These are phyloP conservation scores for Anaspis maculata DNA, from an alignment of 2,888 invertebrate genomes.

Conservation along the genomic window DNA sequence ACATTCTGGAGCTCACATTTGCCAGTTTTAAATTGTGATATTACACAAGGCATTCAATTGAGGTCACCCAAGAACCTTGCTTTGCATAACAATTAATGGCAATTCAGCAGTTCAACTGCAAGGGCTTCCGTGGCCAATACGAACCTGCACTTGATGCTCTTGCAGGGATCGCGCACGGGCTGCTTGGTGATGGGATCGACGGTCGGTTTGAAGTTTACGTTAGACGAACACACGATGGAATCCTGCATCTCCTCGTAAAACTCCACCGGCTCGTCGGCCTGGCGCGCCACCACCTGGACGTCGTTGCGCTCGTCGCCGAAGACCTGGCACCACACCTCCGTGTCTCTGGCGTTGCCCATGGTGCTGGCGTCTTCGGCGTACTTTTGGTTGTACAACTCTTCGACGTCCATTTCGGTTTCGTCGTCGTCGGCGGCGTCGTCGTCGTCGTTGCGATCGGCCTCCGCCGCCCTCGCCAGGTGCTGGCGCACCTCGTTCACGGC, in stretches of 20 bases:
- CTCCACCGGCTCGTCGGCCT: constrained; percentile 8
- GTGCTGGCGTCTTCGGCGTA: no score
- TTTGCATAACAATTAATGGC: no score
- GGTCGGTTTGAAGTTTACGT: constrained; percentile 27
- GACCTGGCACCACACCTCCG: constrained; percentile 17
- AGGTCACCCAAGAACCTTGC: no score
- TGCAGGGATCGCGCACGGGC: constrained; percentile 25
- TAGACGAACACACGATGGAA: constrained; percentile 24
- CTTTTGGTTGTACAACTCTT: constrained; percentile 4
- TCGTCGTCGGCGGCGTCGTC: no score
- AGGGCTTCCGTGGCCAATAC: no score
- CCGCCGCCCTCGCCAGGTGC: constrained; percentile 13
- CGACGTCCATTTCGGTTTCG: no score
- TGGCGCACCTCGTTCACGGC: no score
- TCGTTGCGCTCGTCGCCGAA: constrained; percentile 20
- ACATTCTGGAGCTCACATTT: no score
- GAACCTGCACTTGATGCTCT: constrained; percentile 27
- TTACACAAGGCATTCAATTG: no score
- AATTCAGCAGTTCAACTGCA: no score
- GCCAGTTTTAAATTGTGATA: no score
- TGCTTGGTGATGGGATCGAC: constrained; percentile 31
- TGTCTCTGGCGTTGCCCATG: constrained; percentile 20
- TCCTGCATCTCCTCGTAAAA: constrained; percentile 26
- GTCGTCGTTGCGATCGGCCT: constrained; percentile 17
- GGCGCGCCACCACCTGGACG: constrained; percentile 7